phyloP scores from a whole-genome alignment of 37 sponge, comb jelly and placozoan species.

The Amphimedon queenslandica region DNA sequence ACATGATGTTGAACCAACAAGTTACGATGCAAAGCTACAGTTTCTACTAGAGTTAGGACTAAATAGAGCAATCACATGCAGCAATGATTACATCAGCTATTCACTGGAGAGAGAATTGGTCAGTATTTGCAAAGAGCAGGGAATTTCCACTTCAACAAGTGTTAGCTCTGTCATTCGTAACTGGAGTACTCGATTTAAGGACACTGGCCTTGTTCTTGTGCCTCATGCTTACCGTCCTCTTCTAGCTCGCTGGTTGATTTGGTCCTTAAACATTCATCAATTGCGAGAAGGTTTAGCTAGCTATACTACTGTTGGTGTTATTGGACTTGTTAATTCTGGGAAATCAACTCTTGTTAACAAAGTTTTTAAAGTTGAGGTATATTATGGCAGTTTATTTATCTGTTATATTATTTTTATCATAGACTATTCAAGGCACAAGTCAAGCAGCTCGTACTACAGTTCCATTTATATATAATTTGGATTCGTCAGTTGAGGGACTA shows the following conservation, averaged over 20 bases:
- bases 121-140: neutral
- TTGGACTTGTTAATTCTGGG: constrained; percentile 26
- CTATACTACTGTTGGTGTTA: constrained; percentile 21
- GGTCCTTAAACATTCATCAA: constrained; percentile 10
- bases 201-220: constrained; percentile 10
- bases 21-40: neutral
- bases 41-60: neutral
- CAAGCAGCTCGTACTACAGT: constrained; percentile 32
- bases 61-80: constrained; percentile 15
- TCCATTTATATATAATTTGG: constrained; percentile 43
- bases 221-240: constrained; percentile 3
- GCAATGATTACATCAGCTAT: constrained; percentile 21
- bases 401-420: neutral
- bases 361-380: constrained; percentile 13
- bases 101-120: constrained; percentile 23
- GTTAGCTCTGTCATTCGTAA: neutral
- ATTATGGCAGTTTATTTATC: neutral
- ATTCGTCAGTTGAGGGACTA: constrained; percentile 10
- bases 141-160: neutral
- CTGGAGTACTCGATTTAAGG: constrained; percentile 6
- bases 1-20: neutral
- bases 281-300: constrained; percentile 28
- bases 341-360: constrained; percentile 26
- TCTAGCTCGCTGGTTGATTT: constrained; percentile 29
- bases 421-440: constrained; percentile 28